phyloP scores from a whole-genome alignment of 1,140 invertebrate genomes.

The Drosophila trapezifrons region DNA sequence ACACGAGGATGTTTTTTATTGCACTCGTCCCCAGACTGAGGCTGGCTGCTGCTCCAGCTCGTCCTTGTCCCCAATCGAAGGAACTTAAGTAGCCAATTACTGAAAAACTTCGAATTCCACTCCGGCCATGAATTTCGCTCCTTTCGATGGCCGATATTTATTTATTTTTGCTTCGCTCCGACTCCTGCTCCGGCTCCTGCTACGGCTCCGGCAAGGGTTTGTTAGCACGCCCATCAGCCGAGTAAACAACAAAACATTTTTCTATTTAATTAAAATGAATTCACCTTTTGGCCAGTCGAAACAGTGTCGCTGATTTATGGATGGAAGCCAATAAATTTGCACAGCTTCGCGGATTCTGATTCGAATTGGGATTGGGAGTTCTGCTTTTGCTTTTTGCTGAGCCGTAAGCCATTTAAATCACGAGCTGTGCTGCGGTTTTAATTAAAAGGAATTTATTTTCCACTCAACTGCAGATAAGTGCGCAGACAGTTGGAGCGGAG shows the following conservation, averaged over 20 bases:
- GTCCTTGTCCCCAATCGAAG: constrained; percentile 65
- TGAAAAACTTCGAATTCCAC: constrained; percentile 73
- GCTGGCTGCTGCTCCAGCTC: constrained; percentile 6
- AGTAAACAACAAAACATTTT: constrained; percentile 76
- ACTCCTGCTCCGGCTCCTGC: background rate
- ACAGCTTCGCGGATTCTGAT: constrained; percentile 29
- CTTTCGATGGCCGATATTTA: constrained; percentile 37
- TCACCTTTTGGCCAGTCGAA: constrained; percentile 61
- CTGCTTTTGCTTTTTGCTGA: constrained; percentile 30
- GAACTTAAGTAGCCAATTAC: constrained; percentile 80
- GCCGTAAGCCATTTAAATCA: constrained; percentile 75
- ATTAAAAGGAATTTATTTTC: constrained; percentile 82
- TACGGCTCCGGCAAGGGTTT: constrained; percentile 48
- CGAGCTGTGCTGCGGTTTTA: constrained; percentile 78
- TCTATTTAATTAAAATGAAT: constrained; percentile 82
- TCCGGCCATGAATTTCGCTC: constrained; percentile 59
- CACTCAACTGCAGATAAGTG: constrained; percentile 80
- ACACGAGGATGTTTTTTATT: constrained; percentile 82
- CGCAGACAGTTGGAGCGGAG: constrained; percentile 48
- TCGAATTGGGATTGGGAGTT: constrained; percentile 17
- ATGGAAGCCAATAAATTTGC: constrained; percentile 76
- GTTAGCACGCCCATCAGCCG: constrained; percentile 48
- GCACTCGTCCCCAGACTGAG: constrained; percentile 43
- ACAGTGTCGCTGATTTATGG: constrained; percentile 67
- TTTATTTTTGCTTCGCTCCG: constrained; percentile 13